Base-by-base conservation (phyloP, 1,140 invertebrate species). In the Neodiprion virginianus region DNA sequence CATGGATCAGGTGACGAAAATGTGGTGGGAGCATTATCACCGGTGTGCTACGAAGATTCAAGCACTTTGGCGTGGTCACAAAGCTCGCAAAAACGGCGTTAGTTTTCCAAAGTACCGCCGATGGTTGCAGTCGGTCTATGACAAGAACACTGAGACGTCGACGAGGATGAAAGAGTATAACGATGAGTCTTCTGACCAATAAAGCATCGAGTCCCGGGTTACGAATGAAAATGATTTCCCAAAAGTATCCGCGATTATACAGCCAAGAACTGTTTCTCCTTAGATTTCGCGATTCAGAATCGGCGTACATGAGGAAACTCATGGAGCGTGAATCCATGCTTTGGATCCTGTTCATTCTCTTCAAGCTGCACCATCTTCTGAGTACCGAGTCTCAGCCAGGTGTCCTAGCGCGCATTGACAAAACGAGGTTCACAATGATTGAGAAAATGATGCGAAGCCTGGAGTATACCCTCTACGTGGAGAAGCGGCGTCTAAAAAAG, bases 361-460 rank as follows among this genome's bases (percentile, higher is more conserved):
- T 82, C 47, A 84, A 84, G 83, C 71, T 82, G 12, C 83, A 85
- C 74, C 82, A 85, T 74, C 71, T 85, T 72, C 49, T 81, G 71
- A 73, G 80, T 70, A 83, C 82, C 50, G 67, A 78, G 47, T 69
- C 74, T 17, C 72, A 72, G 12, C 79, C 84, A 11, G 84, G 83
- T 67, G 76, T 85, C 70, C 68, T 84, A 11, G 82, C 82, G 1
- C 79, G 72, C 71, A 81, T 84, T 65, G 84, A 84, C 47, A 73
- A 78, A 12, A 76, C 72, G 47, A 71, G 69, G 23, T 79, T 78
- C 17, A 81, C 79, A 0, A 66, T 70, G 47, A 81, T 85, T 65
- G 83, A 85, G 72, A 74, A 80, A 69, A 80, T 85, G 82, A 74
- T 85, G 23, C 80, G 75, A 48, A 81, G 80, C 71, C 77, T 85